Evolutionary conservation across 2,113 vertebrate species (phyloP).

Genomic region (Pterocles orientalis): DNA sequence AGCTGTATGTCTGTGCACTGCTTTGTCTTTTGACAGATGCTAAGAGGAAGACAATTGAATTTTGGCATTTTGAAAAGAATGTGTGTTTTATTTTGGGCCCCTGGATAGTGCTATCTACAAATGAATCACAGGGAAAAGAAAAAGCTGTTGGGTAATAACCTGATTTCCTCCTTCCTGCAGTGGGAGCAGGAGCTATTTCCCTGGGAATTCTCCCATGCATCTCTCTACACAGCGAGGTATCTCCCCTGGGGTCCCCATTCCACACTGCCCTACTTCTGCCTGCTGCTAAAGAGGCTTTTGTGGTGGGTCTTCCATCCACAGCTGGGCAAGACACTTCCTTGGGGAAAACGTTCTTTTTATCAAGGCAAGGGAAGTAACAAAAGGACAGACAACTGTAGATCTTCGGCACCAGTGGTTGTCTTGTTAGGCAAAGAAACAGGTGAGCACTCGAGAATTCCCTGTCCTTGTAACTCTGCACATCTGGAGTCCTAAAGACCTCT

Average conservation of each 20-base stretch:
- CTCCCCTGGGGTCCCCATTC: not conserved
- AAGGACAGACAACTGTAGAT: accelerated
- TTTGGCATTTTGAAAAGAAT: not conserved
- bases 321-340: not conserved
- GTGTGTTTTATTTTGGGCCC: not conserved
- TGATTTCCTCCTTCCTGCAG: not conserved
- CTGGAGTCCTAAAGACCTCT: not conserved
- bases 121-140: not conserved
- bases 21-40: not conserved
- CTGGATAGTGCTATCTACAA: not conserved
- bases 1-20: not conserved
- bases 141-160: not conserved
- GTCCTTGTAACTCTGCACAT: not conserved
- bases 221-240: no score
- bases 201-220: not conserved
- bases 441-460: not conserved
- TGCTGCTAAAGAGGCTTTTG: not conserved
- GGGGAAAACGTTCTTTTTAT: not conserved
- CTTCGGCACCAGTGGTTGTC: not conserved
- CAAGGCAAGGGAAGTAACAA: not conserved
- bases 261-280: not conserved
- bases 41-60: not conserved
- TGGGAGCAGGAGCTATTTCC: not conserved
- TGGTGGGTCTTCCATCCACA: not conserved
- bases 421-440: not conserved